These are phyloP conservation scores for Solea senegalensis DNA, from an alignment of 2,113 vertebrate genomes.

Conservation along the genomic window DNA sequence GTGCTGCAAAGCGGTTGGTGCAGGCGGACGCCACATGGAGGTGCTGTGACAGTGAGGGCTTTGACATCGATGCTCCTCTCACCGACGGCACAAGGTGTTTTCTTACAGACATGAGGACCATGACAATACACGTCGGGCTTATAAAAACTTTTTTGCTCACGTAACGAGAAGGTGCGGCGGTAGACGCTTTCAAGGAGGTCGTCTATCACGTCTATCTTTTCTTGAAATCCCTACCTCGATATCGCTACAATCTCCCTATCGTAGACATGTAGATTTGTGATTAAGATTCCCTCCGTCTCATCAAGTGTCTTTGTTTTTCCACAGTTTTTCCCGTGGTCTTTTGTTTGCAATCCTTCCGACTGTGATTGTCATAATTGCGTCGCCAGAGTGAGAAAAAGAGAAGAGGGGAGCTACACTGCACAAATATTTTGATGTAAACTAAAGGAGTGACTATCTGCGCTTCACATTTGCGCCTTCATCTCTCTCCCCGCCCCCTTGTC, in stretches of 20 bases:
- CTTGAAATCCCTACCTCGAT: conserved; percentile 54
- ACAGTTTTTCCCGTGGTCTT: conserved; percentile 39
- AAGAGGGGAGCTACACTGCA: conserved; percentile 13
- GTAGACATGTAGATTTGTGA: conserved; percentile 72
- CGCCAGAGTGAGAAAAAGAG: conserved; percentile 26
- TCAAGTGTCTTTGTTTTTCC: conserved; percentile 71
- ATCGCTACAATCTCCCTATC: conserved; percentile 54
- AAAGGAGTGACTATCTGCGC: conserved; percentile 53
- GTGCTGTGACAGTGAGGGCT: conserved; percentile 72
- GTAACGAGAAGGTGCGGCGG: conserved; percentile 56
- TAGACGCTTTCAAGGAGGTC: conserved; percentile 67
- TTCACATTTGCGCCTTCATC: conserved; percentile 51
- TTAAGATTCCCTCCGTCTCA: conserved; percentile 77
- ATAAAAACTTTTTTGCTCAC: conserved; percentile 64
- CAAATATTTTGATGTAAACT: conserved; percentile 55
- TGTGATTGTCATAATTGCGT: conserved; percentile 76
- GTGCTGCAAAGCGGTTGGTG: conserved; percentile 45
- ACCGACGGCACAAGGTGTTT: conserved; percentile 69
- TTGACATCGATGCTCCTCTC: conserved; percentile 56
- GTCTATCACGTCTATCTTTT: conserved; percentile 40
- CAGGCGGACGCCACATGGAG: conserved; percentile 73
- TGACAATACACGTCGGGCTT: conserved; percentile 62
- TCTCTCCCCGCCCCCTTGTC: conserved; percentile 21
- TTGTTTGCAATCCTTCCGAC: conserved; percentile 67
- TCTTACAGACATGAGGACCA: conserved; percentile 65